phyloP scores from a whole-genome alignment of 64 coral and sea anemone genomes.

The Stichodactyla mertensii region DNA sequence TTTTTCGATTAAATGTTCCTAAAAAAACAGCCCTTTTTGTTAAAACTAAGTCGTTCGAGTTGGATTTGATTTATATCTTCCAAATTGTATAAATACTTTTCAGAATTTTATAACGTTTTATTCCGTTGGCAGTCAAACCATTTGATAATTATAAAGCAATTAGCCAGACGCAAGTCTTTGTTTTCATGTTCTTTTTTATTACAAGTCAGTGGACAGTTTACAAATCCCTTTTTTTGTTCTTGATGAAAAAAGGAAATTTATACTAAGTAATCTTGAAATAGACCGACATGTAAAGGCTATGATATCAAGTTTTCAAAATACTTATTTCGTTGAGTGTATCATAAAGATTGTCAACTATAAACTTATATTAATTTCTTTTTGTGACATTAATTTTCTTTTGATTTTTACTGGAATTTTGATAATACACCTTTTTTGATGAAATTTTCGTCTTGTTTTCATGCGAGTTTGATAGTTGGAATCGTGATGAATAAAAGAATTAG shows the following conservation, averaged over 20 bases:
- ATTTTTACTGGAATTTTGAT: neutral
- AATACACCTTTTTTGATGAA: too few relatives aligned
- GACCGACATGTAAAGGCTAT: too few relatives aligned
- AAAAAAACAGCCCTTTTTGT: too few relatives aligned
- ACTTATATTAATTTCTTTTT: too few relatives aligned
- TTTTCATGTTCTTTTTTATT: neutral
- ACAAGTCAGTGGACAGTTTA: neutral
- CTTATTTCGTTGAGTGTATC: too few relatives aligned
- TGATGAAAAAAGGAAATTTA: too few relatives aligned
- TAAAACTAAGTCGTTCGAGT: too few relatives aligned
- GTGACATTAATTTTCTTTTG: neutral
- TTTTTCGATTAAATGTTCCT: neutral
- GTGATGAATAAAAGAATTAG: neutral
- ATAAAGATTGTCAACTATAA: too few relatives aligned
- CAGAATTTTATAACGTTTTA: neutral
- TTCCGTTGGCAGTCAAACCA: neutral
- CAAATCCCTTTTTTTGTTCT: too few relatives aligned
- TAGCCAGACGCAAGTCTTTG: neutral
- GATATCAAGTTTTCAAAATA: too few relatives aligned
- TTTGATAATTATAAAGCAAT: neutral
- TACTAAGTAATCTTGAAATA: too few relatives aligned
- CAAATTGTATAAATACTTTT: neutral
- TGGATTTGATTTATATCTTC: too few relatives aligned
- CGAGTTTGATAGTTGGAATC: neutral
- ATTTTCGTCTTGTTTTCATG: neutral